Base-by-base conservation (phyloP, 2,797 vertebrate genomes). In the Brachymystax lenok region DNA sequence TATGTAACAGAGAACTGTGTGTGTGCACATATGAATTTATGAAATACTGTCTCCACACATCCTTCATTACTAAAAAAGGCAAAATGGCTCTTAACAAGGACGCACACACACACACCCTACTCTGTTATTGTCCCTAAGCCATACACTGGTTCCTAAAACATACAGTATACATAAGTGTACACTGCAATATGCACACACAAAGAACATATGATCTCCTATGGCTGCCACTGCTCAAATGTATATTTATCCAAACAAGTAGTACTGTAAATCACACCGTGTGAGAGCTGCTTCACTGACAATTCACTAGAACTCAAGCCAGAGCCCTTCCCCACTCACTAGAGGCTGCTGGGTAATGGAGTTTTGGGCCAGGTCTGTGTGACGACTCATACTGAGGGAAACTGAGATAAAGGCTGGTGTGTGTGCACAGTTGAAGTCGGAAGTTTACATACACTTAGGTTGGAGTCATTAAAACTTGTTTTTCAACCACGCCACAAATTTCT, bases 1-100 rank as follows among this genome's bases (percentile, higher is more conserved):
- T 84, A 90, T 84, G 86, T 75, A 80, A 81, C 71, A 30, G 40
- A 59, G 13, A 63, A 24, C 30, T 50, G 63, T 52, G 28, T 14
- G 50, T 50, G 71, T 71, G 73, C 50, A 51, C 54, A 73, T 68
- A 28, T 50, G 50, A 13, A 24, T 17, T 8, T 68, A 21, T 28
- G 56, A 78, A 46, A 30, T n/a, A 70, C 76, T 73, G 17, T 28
- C n/a, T 71, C 46, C 69, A 72, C 33, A 69, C 61, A 79, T 67
- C 16, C 63, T 56, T 40, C 54, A 79, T 30, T 64, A 30, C 24
- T 30, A 12, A 52, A 68, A 67, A 33, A 52, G 56, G 16, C 2
- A 71, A 21, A 54, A 71, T 71, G 16, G 24, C 24, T 54, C 50
- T 5, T 16, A 71, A 54, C 21, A 54, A 4, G 40, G 16, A 10